phyloP scores from a whole-genome alignment of 2,888 invertebrate genomes.

The Ophion ventricosus region DNA sequence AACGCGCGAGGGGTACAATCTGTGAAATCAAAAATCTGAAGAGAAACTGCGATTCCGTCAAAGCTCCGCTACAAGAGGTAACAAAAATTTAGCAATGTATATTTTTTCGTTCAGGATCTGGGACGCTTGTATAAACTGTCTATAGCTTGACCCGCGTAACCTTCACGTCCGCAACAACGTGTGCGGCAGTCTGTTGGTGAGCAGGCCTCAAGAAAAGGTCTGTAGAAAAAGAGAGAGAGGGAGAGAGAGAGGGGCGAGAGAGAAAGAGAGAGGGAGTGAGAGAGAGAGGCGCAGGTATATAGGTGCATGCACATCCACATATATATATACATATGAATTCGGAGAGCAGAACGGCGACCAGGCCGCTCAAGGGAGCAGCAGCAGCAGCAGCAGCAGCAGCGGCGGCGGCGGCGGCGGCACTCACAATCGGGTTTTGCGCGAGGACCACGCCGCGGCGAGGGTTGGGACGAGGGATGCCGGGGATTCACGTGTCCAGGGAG shows the following conservation, averaged over 20 bases:
- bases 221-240: conserved; percentile 25
- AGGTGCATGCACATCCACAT: not conserved
- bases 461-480: conserved; percentile 47
- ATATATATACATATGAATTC: conserved; percentile 13
- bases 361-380: conserved; percentile 62
- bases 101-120: conserved; percentile 30
- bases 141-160: conserved; percentile 47
- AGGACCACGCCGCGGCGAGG: conserved; percentile 11
- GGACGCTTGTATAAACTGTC: conserved; percentile 44
- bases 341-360: conserved; percentile 11
- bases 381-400: conserved; percentile 39
- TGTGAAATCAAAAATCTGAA: not conserved
- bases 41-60: not conserved
- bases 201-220: conserved; percentile 26
- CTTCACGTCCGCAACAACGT: conserved; percentile 35
- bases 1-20: not conserved
- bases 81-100: conserved; percentile 28
- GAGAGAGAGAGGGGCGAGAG: conserved; percentile 26
- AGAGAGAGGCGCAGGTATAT: conserved; percentile 34
- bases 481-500: conserved; percentile 56
- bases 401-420: conserved; percentile 50
- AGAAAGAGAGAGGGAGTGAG: conserved; percentile 30
- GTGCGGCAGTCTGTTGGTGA: conserved; percentile 47
- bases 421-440: conserved; percentile 67
- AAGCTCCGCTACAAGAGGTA: not conserved